Evolutionary conservation across 1,140 invertebrate species (phyloP).

Genomic region (Heterodera schachtii): DNA sequence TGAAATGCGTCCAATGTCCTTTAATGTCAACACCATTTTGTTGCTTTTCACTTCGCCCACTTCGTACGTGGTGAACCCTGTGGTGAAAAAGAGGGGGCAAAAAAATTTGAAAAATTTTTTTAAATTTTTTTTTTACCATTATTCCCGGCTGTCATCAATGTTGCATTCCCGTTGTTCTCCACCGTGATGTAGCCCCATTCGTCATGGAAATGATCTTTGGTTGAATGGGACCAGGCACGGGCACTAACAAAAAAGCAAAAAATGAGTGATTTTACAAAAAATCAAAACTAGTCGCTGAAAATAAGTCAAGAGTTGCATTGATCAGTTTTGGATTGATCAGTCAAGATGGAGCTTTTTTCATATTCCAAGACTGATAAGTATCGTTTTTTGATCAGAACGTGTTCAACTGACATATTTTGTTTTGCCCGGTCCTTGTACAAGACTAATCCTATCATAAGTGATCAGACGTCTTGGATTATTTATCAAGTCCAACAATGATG

Average conservation of each 20-base stretch:
- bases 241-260: slow-evolving; percentile 50
- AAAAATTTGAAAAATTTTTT: slow-evolving; percentile 20
- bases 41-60: slow-evolving; percentile 58
- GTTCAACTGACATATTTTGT: too few species aligned
- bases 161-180: slow-evolving; percentile 61
- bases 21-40: slow-evolving; percentile 59
- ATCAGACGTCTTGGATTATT: too few species aligned
- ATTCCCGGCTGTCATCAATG: slow-evolving; percentile 65
- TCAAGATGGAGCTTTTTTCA: too few species aligned
- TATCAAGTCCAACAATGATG: too few species aligned
- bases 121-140: slow-evolving; percentile 51
- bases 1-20: slow-evolving; percentile 65
- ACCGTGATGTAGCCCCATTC: slow-evolving; percentile 66
- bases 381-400: too few species aligned
- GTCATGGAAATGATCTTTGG: slow-evolving; percentile 66
- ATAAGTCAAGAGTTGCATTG: too few species aligned
- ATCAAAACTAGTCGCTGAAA: too few species aligned
- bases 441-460: too few species aligned
- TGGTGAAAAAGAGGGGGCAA: slow-evolving; percentile 26
- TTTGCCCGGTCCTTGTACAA: too few species aligned
- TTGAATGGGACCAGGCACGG: slow-evolving; percentile 64
- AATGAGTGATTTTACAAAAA: background rate
- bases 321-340: too few species aligned
- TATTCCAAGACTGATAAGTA: too few species aligned
- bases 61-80: slow-evolving; percentile 65